Percentiles rank a stretch among this genome's conserved stretches.
Evolutionary conservation across 2,797 vertebrate species (phyloP).

Genomic region (Pipistrellus pipistrellus): DNA sequence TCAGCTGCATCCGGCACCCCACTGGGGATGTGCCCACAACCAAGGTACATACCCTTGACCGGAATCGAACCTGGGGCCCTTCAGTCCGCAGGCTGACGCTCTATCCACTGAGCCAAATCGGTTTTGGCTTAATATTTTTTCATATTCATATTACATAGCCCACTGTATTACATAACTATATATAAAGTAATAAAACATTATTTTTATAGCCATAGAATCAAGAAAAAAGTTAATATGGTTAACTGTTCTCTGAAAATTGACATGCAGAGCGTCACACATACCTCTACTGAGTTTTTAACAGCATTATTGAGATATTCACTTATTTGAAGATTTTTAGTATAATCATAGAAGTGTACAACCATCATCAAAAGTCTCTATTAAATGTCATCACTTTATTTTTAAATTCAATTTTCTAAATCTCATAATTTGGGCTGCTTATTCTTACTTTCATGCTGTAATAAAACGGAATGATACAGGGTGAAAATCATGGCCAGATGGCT

Average conservation of each 20-base stretch:
- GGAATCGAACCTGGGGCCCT: too few species aligned
- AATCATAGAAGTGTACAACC: not conserved
- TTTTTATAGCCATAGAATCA: not conserved
- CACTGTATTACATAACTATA: not conserved
- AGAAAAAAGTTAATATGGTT: conserved; percentile 2
- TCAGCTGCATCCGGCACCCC: too few species aligned
- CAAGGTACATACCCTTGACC: too few species aligned
- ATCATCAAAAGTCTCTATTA: not conserved
- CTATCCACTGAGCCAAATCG: too few species aligned
- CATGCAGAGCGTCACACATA: not conserved
- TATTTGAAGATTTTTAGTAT: not conserved
- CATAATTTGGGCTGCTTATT: not conserved
- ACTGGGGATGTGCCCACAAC: too few species aligned
- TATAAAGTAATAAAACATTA: not conserved
- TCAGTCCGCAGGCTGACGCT: too few species aligned
- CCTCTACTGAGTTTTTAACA: not conserved
- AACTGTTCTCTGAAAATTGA: not conserved
- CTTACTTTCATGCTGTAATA: not conserved
- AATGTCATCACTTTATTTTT: conserved; percentile 16
- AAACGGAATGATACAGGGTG: not conserved
- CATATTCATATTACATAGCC: not conserved
- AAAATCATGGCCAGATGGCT: not conserved
- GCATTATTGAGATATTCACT: conserved; percentile 21
- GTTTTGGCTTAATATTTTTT: conserved; percentile 29
- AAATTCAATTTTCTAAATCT: conserved; percentile 31